These are phyloP conservation scores for Nemurella pictetii DNA, from an alignment of 2,888 invertebrate genomes.

Conservation along the genomic window DNA sequence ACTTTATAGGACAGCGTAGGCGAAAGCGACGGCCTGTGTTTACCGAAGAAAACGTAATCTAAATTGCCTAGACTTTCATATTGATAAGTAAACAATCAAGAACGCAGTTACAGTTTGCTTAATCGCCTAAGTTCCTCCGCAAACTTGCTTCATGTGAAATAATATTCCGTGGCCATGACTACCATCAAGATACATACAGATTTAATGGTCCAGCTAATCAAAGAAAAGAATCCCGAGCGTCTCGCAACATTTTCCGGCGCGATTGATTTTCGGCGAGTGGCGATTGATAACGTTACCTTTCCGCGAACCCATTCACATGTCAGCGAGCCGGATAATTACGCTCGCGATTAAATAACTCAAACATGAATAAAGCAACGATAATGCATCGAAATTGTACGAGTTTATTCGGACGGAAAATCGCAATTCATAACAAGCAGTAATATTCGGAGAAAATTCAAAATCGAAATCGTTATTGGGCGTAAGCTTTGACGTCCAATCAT, in stretches of 20 bases:
- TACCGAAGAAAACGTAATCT: slow-evolving; percentile 1
- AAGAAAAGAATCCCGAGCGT: background rate
- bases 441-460: background rate
- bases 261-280: background rate
- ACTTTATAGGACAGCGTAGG: too few relatives aligned
- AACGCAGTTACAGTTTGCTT: slow-evolving; percentile 2
- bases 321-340: background rate
- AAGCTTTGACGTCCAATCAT: background rate
- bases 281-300: too few relatives aligned
- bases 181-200: background rate
- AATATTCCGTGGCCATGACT: background rate
- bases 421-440: background rate
- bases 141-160: background rate
- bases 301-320: background rate
- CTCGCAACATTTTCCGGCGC: background rate
- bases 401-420: background rate
- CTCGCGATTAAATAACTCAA: background rate
- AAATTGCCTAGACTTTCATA: slow-evolving; percentile 15
- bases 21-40: background rate
- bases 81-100: slow-evolving; percentile 21
- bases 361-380: background rate
- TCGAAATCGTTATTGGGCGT: background rate
- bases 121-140: slow-evolving; percentile 12
- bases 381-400: background rate
- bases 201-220: slow-evolving; percentile 16